These are phyloP conservation scores for Heloderma charlesbogerti DNA, from an alignment of 2,113 vertebrate genomes.

Conservation along the genomic window DNA sequence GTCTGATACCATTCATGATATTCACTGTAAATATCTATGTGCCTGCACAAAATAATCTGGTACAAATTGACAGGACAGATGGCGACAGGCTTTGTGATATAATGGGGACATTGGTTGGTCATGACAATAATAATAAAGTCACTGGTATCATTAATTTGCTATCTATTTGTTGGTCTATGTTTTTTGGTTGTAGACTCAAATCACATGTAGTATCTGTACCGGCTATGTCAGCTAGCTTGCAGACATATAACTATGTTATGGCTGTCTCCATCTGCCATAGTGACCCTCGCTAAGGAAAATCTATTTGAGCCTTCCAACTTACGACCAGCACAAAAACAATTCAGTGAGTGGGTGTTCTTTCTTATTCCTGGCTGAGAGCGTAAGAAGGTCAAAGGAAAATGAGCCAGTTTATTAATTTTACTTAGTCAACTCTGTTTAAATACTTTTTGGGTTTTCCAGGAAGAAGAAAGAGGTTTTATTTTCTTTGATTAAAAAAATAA, in stretches of 20 bases:
- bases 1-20: background rate
- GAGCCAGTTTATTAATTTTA: background rate
- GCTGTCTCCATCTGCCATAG: background rate
- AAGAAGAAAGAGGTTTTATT: background rate
- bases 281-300: background rate
- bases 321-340: background rate
- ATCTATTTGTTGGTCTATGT: background rate
- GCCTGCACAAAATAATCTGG: background rate
- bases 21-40: background rate
- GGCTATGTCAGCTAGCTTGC: background rate
- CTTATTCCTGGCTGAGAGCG: background rate
- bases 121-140: background rate
- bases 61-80: background rate
- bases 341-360: background rate
- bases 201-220: background rate
- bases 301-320: background rate
- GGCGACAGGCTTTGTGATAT: background rate
- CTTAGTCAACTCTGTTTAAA: background rate
- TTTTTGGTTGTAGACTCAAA: constrained; percentile 16
- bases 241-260: background rate
- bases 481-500: background rate
- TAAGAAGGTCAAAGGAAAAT: background rate
- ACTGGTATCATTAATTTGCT: background rate
- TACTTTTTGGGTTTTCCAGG: background rate
- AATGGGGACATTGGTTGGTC: background rate